Percentiles rank a stretch among this genome's conserved stretches.
Conservation (phyloP, 2,797 vertebrate genomes). For the Lagocephalus sceleratus region DNA sequence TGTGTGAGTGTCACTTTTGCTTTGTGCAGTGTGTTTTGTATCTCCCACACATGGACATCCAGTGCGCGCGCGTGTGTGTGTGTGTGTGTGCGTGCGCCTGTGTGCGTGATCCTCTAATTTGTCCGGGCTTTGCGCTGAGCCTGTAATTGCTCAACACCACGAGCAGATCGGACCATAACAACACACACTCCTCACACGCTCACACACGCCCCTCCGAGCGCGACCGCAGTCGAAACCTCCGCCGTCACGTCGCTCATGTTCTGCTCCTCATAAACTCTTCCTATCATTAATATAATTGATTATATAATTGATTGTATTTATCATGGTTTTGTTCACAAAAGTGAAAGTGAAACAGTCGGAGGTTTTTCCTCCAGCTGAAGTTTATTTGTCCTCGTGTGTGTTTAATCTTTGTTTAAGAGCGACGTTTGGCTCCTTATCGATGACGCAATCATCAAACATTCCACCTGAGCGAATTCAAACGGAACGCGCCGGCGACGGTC, state of each 20-base stretch:
- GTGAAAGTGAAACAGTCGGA: slow-evolving; percentile 1
- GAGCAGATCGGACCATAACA: slow-evolving; percentile 39
- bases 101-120: slow-evolving; percentile 7
- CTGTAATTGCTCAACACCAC: slow-evolving; percentile 40
- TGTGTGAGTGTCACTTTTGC: slow-evolving; percentile 36
- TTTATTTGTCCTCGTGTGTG: neutral
- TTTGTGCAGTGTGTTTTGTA: slow-evolving; percentile 41
- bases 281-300: too few species aligned
- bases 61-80: slow-evolving; percentile 31
- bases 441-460: too few species aligned
- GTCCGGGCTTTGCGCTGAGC: too few species aligned
- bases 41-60: slow-evolving; percentile 34
- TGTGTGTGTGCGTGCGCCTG: slow-evolving; percentile 23
- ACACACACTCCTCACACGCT: neutral
- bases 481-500: too few species aligned
- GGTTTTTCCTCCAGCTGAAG: neutral
- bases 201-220: slow-evolving; percentile 26
- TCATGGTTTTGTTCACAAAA: too few species aligned
- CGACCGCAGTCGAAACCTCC: slow-evolving; percentile 7
- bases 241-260: slow-evolving; percentile 6
- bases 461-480: too few species aligned
- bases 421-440: too few species aligned
- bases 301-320: too few species aligned
- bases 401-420: too few species aligned
- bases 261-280: slow-evolving; percentile 13